Conservation (phyloP, 2,797 vertebrate genomes). For the Chrysocyon brachyurus region DNA sequence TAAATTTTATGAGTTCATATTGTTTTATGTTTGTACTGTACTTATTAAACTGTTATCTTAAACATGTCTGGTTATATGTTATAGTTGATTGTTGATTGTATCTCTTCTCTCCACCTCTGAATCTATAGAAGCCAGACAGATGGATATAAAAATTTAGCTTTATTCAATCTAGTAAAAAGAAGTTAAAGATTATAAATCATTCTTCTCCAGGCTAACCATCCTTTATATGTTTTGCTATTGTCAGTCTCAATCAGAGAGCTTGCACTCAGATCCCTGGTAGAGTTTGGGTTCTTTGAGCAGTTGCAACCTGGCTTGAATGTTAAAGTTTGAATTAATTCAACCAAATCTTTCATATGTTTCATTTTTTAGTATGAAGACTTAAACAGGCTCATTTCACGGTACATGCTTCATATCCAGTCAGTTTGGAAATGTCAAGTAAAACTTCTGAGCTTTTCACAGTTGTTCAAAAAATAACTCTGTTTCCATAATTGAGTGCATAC, state of each 20-base stretch:
- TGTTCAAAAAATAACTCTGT: background rate
- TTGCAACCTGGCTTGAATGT: background rate
- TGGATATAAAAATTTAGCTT: conserved; percentile 52
- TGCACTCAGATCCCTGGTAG: background rate
- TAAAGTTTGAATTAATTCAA: conserved; percentile 25
- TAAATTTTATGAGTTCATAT: conserved; percentile 21
- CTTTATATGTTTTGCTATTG: background rate
- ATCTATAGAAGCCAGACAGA: conserved; percentile 17
- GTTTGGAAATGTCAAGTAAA: conserved; percentile 23
- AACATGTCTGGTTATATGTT: background rate
- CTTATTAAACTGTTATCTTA: conserved; percentile 53
- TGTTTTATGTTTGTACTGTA: conserved; percentile 28
- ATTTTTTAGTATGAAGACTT: conserved; percentile 25
- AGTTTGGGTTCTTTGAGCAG: background rate
- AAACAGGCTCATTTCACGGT: background rate
- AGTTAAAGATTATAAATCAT: background rate
- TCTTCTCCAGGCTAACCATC: background rate
- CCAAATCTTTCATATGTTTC: background rate
- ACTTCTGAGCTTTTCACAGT: background rate
- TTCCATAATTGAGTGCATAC: background rate
- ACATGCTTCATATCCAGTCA: background rate
- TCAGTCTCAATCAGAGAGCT: background rate
- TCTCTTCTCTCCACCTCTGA: background rate
- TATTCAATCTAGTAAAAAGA: background rate
- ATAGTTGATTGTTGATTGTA: conserved; percentile 5